Percentiles rank a stretch among this genome's conserved stretches.
Conservation (phyloP, 2,113 vertebrate species). For the Vicugna pacos region DNA sequence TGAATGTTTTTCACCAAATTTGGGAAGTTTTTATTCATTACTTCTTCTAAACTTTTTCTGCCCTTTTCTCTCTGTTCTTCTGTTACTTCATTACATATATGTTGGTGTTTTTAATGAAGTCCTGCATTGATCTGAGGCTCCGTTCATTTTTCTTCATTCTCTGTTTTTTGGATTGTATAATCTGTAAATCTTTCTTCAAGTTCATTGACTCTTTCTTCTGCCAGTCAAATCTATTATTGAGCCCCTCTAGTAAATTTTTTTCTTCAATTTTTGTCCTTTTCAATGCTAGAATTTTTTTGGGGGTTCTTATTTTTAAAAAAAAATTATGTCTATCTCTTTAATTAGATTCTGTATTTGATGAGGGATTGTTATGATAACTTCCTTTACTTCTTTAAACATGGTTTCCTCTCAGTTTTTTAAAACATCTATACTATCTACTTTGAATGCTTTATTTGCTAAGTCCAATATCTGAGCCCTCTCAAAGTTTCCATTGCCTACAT, state of each 20-base stretch:
- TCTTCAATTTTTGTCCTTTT: neutral
- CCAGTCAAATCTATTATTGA: neutral
- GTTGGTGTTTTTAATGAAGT: neutral
- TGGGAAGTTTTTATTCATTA: neutral
- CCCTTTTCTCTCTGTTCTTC: neutral
- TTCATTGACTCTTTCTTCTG: neutral
- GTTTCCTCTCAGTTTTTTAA: constrained; percentile 3
- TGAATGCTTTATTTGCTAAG: constrained; percentile 11
- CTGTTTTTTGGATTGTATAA: neutral
- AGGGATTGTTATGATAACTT: neutral
- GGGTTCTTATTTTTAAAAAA: neutral
- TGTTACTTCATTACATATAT: constrained; percentile 18
- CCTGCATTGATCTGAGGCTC: neutral
- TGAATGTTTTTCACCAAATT: constrained; percentile 15
- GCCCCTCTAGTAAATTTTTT: neutral
- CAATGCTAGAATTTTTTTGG: neutral
- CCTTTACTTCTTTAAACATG: neutral
- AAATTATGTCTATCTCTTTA: neutral
- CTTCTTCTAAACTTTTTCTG: constrained; percentile 29
- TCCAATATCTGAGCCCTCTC: neutral
- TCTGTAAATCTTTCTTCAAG: neutral
- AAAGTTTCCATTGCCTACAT: constrained; percentile 6
- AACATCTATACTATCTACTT: neutral
- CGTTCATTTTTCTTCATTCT: constrained; percentile 12
- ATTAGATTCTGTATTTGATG: constrained; percentile 17